phyloP scores from a whole-genome alignment of 2,113 vertebrate species.

The Labeo catla region DNA sequence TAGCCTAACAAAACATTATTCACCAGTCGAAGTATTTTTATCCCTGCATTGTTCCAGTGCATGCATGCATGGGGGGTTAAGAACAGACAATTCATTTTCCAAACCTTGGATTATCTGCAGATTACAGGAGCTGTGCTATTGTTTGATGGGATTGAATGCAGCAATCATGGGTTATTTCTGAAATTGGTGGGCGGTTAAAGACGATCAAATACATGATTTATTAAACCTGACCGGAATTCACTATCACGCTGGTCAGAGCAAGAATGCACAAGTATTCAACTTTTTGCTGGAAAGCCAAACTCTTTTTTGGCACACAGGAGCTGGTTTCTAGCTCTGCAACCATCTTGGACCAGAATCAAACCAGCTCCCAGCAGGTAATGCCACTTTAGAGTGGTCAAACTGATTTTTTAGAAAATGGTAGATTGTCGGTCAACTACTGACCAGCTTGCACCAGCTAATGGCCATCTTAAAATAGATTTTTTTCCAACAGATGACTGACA shows the following conservation, averaged over 20 bases:
- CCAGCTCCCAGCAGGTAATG: not conserved
- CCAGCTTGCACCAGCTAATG: not conserved
- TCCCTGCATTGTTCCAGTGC: constrained; percentile 55
- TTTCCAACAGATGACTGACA: not conserved
- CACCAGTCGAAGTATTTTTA: constrained; percentile 45
- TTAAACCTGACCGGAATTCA: constrained; percentile 40
- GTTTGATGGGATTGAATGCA: constrained; percentile 64
- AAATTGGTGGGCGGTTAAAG: constrained; percentile 41
- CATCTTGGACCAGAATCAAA: not conserved
- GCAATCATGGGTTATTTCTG: constrained; percentile 43
- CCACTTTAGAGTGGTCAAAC: not conserved
- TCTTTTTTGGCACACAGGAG: not conserved
- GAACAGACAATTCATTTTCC: constrained; percentile 67
- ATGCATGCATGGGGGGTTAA: constrained; percentile 50
- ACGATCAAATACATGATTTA: constrained; percentile 38
- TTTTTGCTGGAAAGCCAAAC: not conserved
- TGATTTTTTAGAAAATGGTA: not conserved
- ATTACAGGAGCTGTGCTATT: constrained; percentile 58
- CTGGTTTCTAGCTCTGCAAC: not conserved
- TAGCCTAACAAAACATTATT: constrained; percentile 60
- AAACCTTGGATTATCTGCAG: constrained; percentile 68
- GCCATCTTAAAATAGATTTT: not conserved
- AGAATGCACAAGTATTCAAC: not conserved
- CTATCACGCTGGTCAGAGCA: not conserved
- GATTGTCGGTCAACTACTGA: not conserved